phyloP scores from a whole-genome alignment of 2,888 invertebrate genomes.

The Invenusta paracnida region DNA sequence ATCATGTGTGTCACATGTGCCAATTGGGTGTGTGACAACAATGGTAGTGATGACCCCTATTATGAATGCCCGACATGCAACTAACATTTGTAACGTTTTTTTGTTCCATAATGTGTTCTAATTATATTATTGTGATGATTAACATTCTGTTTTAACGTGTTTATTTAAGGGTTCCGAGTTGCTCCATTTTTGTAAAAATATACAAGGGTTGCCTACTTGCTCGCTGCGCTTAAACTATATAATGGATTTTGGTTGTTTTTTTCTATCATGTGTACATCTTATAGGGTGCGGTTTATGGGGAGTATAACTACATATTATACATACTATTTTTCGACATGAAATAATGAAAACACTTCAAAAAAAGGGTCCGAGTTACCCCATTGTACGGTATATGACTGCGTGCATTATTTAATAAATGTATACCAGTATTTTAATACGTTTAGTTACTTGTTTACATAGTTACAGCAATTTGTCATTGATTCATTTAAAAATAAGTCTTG shows the following conservation, averaged over 20 bases:
- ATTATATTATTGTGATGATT: slow-evolving; percentile 29
- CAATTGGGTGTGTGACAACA: slow-evolving; percentile 26
- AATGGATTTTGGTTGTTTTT: slow-evolving; percentile 25
- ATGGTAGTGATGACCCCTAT: slow-evolving; percentile 22
- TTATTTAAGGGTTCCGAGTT: slow-evolving; percentile 17
- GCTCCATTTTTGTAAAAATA: slow-evolving; percentile 26
- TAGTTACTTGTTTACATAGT: too few species aligned
- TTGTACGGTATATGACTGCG: not conserved
- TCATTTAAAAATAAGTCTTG: too few species aligned
- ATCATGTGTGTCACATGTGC: slow-evolving; percentile 27
- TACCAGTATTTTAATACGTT: too few species aligned
- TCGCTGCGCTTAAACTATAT: slow-evolving; percentile 12
- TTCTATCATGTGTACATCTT: slow-evolving; percentile 18
- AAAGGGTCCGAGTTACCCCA: slow-evolving; percentile 23
- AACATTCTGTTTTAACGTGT: slow-evolving; percentile 25
- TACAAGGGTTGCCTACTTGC: slow-evolving; percentile 23
- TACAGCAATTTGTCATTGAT: too few species aligned
- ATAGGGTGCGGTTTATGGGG: slow-evolving; percentile 26
- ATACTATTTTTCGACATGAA: slow-evolving; percentile 20
- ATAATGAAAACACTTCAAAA: slow-evolving; percentile 29
- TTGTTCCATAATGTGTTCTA: slow-evolving; percentile 23
- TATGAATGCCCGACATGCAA: slow-evolving; percentile 26
- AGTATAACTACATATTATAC: slow-evolving; percentile 21
- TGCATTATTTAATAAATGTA: too few species aligned
- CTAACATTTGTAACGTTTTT: slow-evolving; percentile 29